Evolutionary conservation across 1,140 invertebrate species (phyloP).

Genomic region (Drosophila sturtevanti): DNA sequence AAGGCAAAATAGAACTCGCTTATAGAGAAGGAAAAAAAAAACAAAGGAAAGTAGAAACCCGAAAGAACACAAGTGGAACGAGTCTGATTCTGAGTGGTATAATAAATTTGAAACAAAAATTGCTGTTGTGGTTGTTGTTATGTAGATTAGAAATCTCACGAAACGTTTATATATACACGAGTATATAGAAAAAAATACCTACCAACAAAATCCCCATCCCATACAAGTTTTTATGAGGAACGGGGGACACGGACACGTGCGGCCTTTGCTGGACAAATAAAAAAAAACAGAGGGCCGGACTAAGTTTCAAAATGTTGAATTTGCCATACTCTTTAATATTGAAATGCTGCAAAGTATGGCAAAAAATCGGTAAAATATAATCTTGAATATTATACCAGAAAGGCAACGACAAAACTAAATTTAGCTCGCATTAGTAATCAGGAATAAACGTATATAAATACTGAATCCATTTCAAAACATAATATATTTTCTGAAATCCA

Average conservation of each 20-base stretch:
- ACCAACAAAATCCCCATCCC: not conserved
- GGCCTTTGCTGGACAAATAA: slow-evolving; percentile 51
- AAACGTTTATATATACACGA: slow-evolving; percentile 57
- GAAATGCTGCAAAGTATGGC: too few species aligned
- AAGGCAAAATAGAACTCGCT: slow-evolving; percentile 16
- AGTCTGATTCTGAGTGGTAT: slow-evolving; percentile 37
- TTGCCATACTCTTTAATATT: not conserved
- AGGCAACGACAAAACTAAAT: too few species aligned
- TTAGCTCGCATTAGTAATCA: too few species aligned
- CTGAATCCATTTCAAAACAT: too few species aligned
- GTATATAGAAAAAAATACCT: slow-evolving; percentile 23
- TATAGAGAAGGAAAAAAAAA: slow-evolving; percentile 5
- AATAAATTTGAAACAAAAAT: slow-evolving; percentile 45
- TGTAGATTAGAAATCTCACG: slow-evolving; percentile 59
- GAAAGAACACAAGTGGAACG: slow-evolving; percentile 38
- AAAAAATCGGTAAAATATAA: too few species aligned
- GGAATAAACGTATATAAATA: too few species aligned
- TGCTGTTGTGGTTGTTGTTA: slow-evolving; percentile 36
- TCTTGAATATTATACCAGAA: too few species aligned
- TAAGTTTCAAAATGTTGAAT: not conserved
- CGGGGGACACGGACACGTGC: slow-evolving; percentile 57
- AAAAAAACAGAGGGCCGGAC: slow-evolving; percentile 10
- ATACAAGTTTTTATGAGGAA: slow-evolving; percentile 10
- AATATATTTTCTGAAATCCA: too few species aligned
- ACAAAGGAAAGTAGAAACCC: slow-evolving; percentile 24